Evolutionary conservation across 2,797 vertebrate species (phyloP).

Genomic region (Hyperoplus immaculatus): DNA sequence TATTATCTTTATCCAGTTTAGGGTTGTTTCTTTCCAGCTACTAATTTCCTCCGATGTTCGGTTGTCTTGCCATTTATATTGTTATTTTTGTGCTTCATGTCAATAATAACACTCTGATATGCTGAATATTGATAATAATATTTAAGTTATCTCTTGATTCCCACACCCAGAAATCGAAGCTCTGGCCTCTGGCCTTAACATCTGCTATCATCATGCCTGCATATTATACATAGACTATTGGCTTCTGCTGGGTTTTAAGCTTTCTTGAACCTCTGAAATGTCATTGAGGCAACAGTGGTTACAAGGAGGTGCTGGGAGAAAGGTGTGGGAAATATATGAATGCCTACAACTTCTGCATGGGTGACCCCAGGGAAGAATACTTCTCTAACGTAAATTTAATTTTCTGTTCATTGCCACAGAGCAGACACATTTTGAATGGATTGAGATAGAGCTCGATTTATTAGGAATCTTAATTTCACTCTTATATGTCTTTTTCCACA

Average conservation of each 20-base stretch:
- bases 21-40: not conserved
- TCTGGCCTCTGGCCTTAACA: not conserved
- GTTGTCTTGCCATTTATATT: not conserved
- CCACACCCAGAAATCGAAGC: not conserved
- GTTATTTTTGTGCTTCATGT: not conserved
- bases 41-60: not conserved
- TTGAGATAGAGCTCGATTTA: not conserved
- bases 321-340: not conserved
- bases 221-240: not conserved
- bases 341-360: not conserved
- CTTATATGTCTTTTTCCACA: not conserved
- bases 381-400: not conserved
- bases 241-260: not conserved
- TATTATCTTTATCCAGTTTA: not conserved
- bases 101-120: not conserved
- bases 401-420: not conserved
- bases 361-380: not conserved
- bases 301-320: not conserved
- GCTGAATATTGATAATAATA: not conserved
- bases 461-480: constrained; percentile 1
- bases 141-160: not conserved
- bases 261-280: not conserved
- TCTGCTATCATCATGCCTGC: not conserved
- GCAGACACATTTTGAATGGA: constrained; percentile 2
- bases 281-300: not conserved